Conservation (phyloP, 2,888 invertebrate genomes). For the Pediacus dermestoides region DNA sequence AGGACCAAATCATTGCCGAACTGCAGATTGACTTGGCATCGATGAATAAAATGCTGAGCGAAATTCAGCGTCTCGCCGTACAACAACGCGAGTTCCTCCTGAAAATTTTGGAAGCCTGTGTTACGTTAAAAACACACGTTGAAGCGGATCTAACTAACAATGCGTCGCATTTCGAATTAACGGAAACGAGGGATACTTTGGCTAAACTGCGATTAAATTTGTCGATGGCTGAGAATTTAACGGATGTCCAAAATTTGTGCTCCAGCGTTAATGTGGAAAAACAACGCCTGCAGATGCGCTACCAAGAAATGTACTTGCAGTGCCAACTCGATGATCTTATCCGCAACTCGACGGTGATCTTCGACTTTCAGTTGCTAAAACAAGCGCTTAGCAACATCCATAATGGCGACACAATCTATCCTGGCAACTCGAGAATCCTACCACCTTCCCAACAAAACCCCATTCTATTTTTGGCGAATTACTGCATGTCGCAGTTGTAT, state of each 20-base stretch:
- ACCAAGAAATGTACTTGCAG: slow-evolving; percentile 69
- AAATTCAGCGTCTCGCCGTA: slow-evolving; percentile 66
- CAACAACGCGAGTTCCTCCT: slow-evolving; percentile 70
- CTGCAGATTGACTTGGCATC: slow-evolving; percentile 64
- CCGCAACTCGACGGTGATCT: slow-evolving; percentile 59
- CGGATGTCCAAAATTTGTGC: slow-evolving; percentile 61
- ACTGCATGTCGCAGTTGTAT: slow-evolving; percentile 71
- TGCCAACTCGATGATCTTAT: slow-evolving; percentile 69
- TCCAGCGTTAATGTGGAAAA: slow-evolving; percentile 62
- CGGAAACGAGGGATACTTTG: slow-evolving; percentile 62
- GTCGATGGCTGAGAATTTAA: slow-evolving; percentile 56
- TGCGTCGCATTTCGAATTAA: slow-evolving; percentile 62
- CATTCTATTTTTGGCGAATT: slow-evolving; percentile 69
- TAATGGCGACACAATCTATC: slow-evolving; percentile 45
- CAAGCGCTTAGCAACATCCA: slow-evolving; percentile 64
- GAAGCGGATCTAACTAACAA: slow-evolving; percentile 71
- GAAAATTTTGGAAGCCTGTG: slow-evolving; percentile 70
- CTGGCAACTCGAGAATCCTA: slow-evolving; percentile 38
- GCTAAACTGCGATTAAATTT: slow-evolving; percentile 60
- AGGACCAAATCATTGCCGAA: slow-evolving; percentile 55
- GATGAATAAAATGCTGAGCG: slow-evolving; percentile 65
- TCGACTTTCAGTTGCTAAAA: slow-evolving; percentile 65
- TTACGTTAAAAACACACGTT: slow-evolving; percentile 69
- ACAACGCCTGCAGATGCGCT: slow-evolving; percentile 63
- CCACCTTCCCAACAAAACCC: slow-evolving; percentile 59